These are phyloP conservation scores for Dolichotis patagonum DNA, from an alignment of 2,113 vertebrate genomes.

Conservation along the genomic window DNA sequence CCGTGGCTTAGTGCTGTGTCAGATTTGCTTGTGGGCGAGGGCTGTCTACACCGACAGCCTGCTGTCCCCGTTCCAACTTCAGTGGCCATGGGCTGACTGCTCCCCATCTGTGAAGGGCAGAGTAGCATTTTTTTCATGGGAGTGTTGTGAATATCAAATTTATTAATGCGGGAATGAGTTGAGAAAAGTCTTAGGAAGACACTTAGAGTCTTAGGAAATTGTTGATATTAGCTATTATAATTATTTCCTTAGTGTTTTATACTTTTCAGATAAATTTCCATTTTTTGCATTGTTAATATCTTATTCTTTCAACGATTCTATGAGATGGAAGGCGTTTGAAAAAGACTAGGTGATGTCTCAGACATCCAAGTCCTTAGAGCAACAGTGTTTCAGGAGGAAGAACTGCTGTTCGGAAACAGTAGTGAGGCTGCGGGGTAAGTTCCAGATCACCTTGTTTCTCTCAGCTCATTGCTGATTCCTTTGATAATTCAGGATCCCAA, in stretches of 20 bases:
- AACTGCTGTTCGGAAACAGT: neutral
- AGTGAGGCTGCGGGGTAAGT: neutral
- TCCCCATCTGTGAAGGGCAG: neutral
- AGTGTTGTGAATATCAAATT: neutral
- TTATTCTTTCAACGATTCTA: neutral
- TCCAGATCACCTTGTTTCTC: rapidly evolving
- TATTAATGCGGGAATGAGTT: neutral
- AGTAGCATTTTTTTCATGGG: neutral
- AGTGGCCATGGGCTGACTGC: rapidly evolving
- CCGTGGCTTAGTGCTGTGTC: neutral
- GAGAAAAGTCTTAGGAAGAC: neutral
- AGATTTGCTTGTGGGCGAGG: neutral
- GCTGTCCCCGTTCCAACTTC: rapidly evolving
- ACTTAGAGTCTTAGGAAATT: neutral
- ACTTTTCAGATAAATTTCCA: neutral
- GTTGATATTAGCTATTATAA: neutral
- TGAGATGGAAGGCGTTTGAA: neutral
- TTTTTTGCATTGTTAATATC: neutral
- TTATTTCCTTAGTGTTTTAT: neutral
- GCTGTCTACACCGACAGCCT: rapidly evolving
- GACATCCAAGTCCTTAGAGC: neutral
- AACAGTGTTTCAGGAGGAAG: neutral
- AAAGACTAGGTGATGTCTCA: rapidly evolving
- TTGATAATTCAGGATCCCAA: neutral
- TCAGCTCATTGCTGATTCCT: neutral